Base-by-base conservation (phyloP, 2,797 vertebrate species). In the Takifugu rubripes region DNA sequence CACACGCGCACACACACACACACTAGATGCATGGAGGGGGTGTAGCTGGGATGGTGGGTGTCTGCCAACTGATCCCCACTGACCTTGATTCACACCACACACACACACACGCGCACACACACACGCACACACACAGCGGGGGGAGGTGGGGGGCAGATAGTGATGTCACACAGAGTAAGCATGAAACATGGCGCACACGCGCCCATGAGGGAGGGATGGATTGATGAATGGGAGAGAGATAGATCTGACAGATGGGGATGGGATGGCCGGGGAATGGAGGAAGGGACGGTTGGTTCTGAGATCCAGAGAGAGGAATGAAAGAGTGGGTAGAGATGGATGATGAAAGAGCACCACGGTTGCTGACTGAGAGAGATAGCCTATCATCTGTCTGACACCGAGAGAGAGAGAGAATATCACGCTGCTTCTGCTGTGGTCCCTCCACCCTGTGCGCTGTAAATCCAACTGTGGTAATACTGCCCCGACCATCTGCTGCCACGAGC, bases 81-180 rank as follows among this genome's bases (percentile, higher is more conserved):
- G 86, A 90, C 89, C 88, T 89, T 89, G 83, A 86, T 86, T 87
- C 75, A 79, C 80, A 81, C 82, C 69, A 77, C 47, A 25, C 26
- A 51, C 27, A 31, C 49, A 29, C 49, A 50, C 49, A 44, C 42
- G 16, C 29, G 9, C 29, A 49, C 14, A 46, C 44, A n/a, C 44
- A 46, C 44, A n/a, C 44, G 7, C 47, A 26, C 26, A 51, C 49
- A 51, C 27, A 51, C 49, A 51, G 36, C 31, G 54, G 61, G 55
- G 52, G 50, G 61, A 36, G 27, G 44, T 49, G 50, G 29, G 45
- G 45, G 46, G 25, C 55, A 45, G 78, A 81, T 74, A 74, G 58
- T 46, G 61, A 84, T 84, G 78, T 73, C 45, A 63, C 48, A 49
- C 61, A 42, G 49, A 45, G 26, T 9, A 6, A 31, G 58, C 47